Evolutionary conservation across 2,113 vertebrate species (phyloP).

Genomic region (Caranx ignobilis): DNA sequence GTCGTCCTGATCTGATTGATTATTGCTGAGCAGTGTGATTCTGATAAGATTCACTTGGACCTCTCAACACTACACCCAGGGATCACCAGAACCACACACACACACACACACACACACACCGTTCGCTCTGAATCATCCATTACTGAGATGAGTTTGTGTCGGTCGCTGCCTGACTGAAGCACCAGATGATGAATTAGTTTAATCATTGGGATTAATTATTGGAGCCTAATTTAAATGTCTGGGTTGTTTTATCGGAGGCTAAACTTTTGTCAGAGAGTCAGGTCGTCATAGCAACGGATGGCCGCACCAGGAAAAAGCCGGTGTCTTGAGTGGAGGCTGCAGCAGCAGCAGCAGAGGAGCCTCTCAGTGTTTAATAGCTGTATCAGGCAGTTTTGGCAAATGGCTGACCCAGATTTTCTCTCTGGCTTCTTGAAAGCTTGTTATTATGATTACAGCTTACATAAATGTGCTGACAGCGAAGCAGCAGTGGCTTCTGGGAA

Average conservation of each 20-base stretch:
- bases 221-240: slow-evolving; percentile 14
- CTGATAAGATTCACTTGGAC: background rate
- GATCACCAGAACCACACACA: slow-evolving; percentile 9
- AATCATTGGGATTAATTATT: slow-evolving; percentile 25
- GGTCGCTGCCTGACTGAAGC: slow-evolving; percentile 14
- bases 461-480: slow-evolving; percentile 75
- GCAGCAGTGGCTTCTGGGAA: slow-evolving; percentile 52
- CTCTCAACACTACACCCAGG: too few species aligned
- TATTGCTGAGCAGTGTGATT: background rate
- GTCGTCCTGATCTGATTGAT: background rate
- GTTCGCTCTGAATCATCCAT: slow-evolving; percentile 45
- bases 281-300: background rate
- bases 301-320: background rate
- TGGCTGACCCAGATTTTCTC: slow-evolving; percentile 64
- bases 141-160: slow-evolving; percentile 50
- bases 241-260: slow-evolving; percentile 4
- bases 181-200: slow-evolving; percentile 26
- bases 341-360: background rate
- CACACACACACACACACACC: background rate
- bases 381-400: slow-evolving; percentile 54
- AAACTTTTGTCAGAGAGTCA: background rate
- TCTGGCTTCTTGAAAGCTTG: slow-evolving; percentile 64
- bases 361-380: slow-evolving; percentile 32
- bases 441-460: slow-evolving; percentile 74
- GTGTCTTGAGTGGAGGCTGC: background rate